Base-by-base conservation (phyloP, 2,797 vertebrate genomes). In the Gallinago nigripennis region DNA sequence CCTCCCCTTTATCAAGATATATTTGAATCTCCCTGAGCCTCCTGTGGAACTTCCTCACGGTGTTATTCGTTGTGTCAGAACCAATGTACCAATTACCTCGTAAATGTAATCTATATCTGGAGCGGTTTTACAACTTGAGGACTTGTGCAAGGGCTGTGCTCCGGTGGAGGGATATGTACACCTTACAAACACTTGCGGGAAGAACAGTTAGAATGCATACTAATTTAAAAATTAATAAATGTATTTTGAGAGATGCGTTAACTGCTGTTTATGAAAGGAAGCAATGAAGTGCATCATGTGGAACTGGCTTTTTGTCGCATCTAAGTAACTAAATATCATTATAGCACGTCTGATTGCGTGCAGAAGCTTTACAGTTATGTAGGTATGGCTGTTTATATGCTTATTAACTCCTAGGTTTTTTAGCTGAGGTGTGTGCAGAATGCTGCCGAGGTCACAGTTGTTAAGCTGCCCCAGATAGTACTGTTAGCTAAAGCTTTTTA, bases 161-260 rank as follows among this genome's bases (percentile, higher is more conserved):
- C 54, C 0, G 0, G 1, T 51, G 50, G 39, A 93, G 71, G 41
- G 56, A 28, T 51, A 28, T 51, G 45, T 53, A 16, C n/a, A 53
- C 43, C 60, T 78, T 60, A 53, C 31, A 79, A 90, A 65, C 46
- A 33, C 64, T 14, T 43, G 30, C 16, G 57, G 82, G 70, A 82
- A 90, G 57, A 86, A 35, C 50, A 57, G 50, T 72, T 81, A 27
- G 56, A 78, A 72, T 80, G 24, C 30, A 4, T 51, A n/a, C 30
- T 87, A 71, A 86, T 93, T 57, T 77, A 72, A 84, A 84, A 95
- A 90, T 78, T 82, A 88, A 76, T 93, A 91, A 91, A 57, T 73
- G 19, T 80, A 18, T 86, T 94, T 94, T 85, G 71, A 93, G 86
- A 64, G 86, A 65, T 35, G 18, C 5, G 18, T 77, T 89, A 92